A percentile compares a stretch with the other conserved stretches of the same genome.
phyloP scores from a whole-genome alignment of 2,113 vertebrate genomes.

The Marmota flaviventris region DNA sequence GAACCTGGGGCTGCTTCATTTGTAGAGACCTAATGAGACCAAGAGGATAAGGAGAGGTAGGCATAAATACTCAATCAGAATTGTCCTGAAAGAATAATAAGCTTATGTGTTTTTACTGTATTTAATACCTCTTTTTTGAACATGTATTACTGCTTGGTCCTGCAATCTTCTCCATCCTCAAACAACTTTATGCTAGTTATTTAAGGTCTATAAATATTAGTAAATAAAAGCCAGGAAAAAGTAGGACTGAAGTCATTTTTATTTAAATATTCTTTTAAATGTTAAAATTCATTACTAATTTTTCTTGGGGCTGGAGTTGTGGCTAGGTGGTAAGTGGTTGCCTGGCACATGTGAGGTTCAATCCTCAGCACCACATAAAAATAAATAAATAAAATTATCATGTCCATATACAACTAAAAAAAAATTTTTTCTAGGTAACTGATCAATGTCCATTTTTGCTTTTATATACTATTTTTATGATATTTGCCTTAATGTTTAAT shows the following conservation, averaged over 20 bases:
- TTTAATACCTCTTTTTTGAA: neutral
- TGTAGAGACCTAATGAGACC: neutral
- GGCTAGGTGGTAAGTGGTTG: too few relatives aligned
- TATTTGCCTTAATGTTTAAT: neutral
- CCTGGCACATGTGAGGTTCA: too few relatives aligned
- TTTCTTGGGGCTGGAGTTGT: neutral
- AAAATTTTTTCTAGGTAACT: too few relatives aligned
- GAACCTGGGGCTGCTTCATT: neutral
- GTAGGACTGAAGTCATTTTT: neutral
- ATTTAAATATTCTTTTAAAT: constrained; percentile 11
- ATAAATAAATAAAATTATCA: too few relatives aligned
- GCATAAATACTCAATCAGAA: neutral
- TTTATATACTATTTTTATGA: neutral
- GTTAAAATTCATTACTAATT: constrained; percentile 17
- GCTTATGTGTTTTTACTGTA: neutral
- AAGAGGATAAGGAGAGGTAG: neutral
- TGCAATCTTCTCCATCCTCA: neutral
- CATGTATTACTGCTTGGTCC: neutral
- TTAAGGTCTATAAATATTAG: neutral
- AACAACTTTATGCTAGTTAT: neutral
- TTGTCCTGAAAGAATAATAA: neutral
- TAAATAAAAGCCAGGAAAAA: constrained; percentile 14
- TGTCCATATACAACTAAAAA: too few relatives aligned
- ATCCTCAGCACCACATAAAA: too few relatives aligned
- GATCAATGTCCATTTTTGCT: neutral